phyloP scores from a whole-genome alignment of 1,140 invertebrate species.

The Drosophila melanica region DNA sequence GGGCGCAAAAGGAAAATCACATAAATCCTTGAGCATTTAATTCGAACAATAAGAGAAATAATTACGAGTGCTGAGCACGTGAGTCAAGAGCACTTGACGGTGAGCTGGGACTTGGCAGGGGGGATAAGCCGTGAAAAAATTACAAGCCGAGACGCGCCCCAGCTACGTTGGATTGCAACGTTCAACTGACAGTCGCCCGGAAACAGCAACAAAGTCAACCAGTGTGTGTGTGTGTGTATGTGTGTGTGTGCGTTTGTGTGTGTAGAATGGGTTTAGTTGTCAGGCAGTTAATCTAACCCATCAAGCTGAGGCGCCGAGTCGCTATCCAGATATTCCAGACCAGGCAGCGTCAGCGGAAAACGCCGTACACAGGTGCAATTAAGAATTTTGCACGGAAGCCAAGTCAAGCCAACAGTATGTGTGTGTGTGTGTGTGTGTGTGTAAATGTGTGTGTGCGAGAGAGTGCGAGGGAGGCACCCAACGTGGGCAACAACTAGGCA shows the following conservation, averaged over 20 bases:
- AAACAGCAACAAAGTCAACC: slow-evolving; percentile 66
- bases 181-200: slow-evolving; percentile 73
- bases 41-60: slow-evolving; percentile 82
- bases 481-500: slow-evolving; percentile 19
- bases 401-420: slow-evolving; percentile 69
- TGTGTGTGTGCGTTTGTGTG: slow-evolving; percentile 36
- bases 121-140: slow-evolving; percentile 78
- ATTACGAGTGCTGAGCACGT: slow-evolving; percentile 81
- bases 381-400: slow-evolving; percentile 82
- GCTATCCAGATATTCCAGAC: slow-evolving; percentile 65
- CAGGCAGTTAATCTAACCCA: slow-evolving; percentile 82
- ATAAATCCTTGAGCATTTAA: slow-evolving; percentile 80
- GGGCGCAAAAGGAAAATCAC: slow-evolving; percentile 50
- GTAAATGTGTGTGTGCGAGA: neutral
- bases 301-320: slow-evolving; percentile 66
- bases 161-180: slow-evolving; percentile 37
- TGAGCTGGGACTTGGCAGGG: neutral
- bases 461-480: slow-evolving; percentile 3
- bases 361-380: slow-evolving; percentile 79
- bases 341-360: slow-evolving; percentile 72
- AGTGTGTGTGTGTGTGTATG: slow-evolving; percentile 21
- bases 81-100: slow-evolving; percentile 68
- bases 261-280: slow-evolving; percentile 73
- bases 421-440: neutral
- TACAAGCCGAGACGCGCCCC: slow-evolving; percentile 57